phyloP scores from a whole-genome alignment of 1,140 invertebrate species.

The Drosophila nigrodunni region DNA sequence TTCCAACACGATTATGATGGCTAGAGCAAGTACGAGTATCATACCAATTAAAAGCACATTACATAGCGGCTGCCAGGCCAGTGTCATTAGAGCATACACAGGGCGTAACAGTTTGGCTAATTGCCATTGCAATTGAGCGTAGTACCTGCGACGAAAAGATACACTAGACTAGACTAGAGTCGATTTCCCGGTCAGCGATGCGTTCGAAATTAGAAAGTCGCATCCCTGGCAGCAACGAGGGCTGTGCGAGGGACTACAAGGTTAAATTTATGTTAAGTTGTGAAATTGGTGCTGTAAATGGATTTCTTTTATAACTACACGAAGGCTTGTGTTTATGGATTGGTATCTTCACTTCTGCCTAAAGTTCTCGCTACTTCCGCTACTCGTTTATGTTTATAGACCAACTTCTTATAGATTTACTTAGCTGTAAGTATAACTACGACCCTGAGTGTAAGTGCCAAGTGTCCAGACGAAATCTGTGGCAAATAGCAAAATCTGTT shows the following conservation, averaged over 20 bases:
- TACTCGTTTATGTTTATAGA: conserved; percentile 8
- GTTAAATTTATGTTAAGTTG: background rate
- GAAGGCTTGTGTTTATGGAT: no score
- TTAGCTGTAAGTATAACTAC: background rate
- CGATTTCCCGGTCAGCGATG: conserved; percentile 40
- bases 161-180: background rate
- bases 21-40: conserved; percentile 11
- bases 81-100: background rate
- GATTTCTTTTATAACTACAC: no score
- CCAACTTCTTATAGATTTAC: background rate
- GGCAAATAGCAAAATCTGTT: background rate
- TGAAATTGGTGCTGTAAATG: no score
- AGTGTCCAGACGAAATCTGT: conserved; percentile 4
- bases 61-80: conserved; percentile 15
- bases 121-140: conserved; percentile 64
- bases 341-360: no score
- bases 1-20: background rate
- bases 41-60: conserved; percentile 72
- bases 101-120: conserved; percentile 44
- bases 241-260: background rate
- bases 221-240: conserved; percentile 27
- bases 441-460: conserved; percentile 10
- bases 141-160: conserved; percentile 56
- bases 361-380: conserved; percentile 3
- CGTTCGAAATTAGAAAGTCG: conserved; percentile 48